Percentiles rank a stretch among this genome's conserved stretches.
Evolutionary conservation across 2,888 invertebrate genomes (phyloP).

Genomic region (Volucella bombylans): DNA sequence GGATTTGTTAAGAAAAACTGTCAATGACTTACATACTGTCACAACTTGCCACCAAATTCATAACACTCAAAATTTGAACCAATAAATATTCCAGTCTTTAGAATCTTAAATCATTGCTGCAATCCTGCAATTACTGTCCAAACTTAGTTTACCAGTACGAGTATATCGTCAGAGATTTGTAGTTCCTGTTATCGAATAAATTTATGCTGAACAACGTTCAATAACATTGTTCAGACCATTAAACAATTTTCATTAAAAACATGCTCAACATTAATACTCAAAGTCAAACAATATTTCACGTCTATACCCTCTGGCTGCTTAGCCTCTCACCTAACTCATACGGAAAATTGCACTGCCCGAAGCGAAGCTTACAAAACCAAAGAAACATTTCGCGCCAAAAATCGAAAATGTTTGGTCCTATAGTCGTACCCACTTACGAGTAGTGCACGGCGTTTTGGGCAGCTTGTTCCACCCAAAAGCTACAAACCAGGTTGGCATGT

Average conservation of each 20-base stretch:
- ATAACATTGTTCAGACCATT: background rate
- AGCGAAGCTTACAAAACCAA: background rate
- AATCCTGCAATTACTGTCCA: no score
- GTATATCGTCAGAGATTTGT: no score
- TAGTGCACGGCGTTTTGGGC: background rate
- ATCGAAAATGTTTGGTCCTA: background rate
- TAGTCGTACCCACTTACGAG: slow-evolving; percentile 3
- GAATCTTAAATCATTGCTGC: no score
- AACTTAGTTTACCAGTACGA: no score
- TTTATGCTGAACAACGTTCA: background rate
- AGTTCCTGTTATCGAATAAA: no score
- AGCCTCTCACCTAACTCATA: slow-evolving; percentile 2
- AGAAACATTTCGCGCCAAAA: background rate
- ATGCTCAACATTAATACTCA: slow-evolving; percentile 13
- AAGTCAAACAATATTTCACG: slow-evolving; percentile 12
- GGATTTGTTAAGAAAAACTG: no score
- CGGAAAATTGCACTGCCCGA: slow-evolving; percentile 8
- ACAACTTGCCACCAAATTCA: no score
- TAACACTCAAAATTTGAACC: no score
- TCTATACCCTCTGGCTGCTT: slow-evolving; percentile 5
- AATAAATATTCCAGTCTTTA: no score
- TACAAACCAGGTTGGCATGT: slow-evolving; percentile 36
- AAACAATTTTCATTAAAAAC: slow-evolving; percentile 7
- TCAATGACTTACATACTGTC: no score
- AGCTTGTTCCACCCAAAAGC: background rate